Percentiles rank a stretch among this genome's conserved stretches.
Conservation (phyloP, 2,113 vertebrate genomes). For the Morone saxatilis region DNA sequence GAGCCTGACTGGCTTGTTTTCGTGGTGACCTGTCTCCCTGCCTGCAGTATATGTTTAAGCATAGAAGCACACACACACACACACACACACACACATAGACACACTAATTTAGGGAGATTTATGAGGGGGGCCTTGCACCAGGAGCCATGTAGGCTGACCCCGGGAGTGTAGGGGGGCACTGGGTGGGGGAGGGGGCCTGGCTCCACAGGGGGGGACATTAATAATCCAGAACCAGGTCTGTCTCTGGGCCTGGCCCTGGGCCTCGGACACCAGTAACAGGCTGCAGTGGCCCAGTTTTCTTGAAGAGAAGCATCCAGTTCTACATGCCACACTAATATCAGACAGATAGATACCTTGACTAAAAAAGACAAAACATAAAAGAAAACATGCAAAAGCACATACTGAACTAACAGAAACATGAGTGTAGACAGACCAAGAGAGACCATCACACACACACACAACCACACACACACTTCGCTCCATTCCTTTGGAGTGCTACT, state of each 20-base stretch:
- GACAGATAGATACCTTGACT: slow-evolving; percentile 31
- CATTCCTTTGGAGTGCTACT: slow-evolving; percentile 68
- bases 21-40: slow-evolving; percentile 89
- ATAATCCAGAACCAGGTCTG: slow-evolving; percentile 88
- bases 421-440: slow-evolving; percentile 19
- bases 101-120: slow-evolving; percentile 96
- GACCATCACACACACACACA: slow-evolving; percentile 20
- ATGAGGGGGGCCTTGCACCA: slow-evolving; percentile 91
- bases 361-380: slow-evolving; percentile 21
- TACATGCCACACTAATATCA: slow-evolving; percentile 1
- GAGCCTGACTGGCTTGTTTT: slow-evolving; percentile 93
- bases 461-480: slow-evolving; percentile 29
- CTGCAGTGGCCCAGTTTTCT: slow-evolving; percentile 75
- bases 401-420: slow-evolving; percentile 7
- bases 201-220: slow-evolving; percentile 90
- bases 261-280: slow-evolving; percentile 69
- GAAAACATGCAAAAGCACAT: slow-evolving; percentile 9
- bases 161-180: slow-evolving; percentile 86
- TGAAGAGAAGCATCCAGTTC: slow-evolving; percentile 45
- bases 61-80: slow-evolving; percentile 31
- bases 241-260: slow-evolving; percentile 74
- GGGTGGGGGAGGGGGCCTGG: slow-evolving; percentile 66
- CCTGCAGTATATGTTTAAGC: slow-evolving; percentile 87
- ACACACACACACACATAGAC: slow-evolving; percentile 57
- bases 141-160: slow-evolving; percentile 94